These are phyloP conservation scores for Hylomyscus alleni DNA, from an alignment of 2,797 vertebrate species.

Conservation along the genomic window DNA sequence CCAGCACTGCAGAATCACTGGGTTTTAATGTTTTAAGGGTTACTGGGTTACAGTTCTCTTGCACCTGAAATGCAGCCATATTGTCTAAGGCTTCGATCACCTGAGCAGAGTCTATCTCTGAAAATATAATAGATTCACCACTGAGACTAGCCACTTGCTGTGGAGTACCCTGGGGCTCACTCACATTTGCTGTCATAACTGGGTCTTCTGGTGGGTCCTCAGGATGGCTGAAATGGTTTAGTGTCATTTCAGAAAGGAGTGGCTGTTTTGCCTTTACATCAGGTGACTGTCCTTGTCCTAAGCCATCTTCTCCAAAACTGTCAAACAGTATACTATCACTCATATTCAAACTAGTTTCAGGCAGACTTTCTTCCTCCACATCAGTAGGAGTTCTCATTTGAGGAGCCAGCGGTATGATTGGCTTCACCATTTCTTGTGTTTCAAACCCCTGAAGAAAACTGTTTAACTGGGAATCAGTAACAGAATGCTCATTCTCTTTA, in stretches of 20 bases:
- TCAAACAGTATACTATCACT: conserved; percentile 97
- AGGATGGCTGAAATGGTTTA: conserved; percentile 52
- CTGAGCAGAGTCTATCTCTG: conserved; percentile 92
- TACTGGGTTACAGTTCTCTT: conserved; percentile 54
- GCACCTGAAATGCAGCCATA: conserved; percentile 49
- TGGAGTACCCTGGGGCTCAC: conserved; percentile 57
- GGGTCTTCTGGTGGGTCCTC: conserved; percentile 60
- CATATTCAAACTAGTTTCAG: conserved; percentile 91
- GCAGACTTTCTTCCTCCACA: conserved; percentile 69
- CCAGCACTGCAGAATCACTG: conserved; percentile 60
- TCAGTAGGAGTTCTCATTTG: conserved; percentile 59
- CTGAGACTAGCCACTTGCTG: conserved; percentile 88
- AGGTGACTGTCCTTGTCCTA: conserved; percentile 72
- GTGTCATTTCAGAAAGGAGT: conserved; percentile 67
- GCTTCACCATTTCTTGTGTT: conserved; percentile 88
- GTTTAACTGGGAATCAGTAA: conserved; percentile 95
- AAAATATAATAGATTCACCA: conserved; percentile 92
- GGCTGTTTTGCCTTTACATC: conserved; percentile 57
- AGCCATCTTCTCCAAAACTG: conserved; percentile 91
- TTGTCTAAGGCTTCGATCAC: conserved; percentile 89
- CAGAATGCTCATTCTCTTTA: conserved; percentile 90
- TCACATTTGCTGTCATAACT: conserved; percentile 46
- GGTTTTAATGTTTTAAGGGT: conserved; percentile 59
- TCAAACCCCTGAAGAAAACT: conserved; percentile 93
- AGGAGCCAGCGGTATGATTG: conserved; percentile 50